These are phyloP conservation scores for Clupea harengus DNA, from an alignment of 2,113 vertebrate genomes.

Conservation along the genomic window DNA sequence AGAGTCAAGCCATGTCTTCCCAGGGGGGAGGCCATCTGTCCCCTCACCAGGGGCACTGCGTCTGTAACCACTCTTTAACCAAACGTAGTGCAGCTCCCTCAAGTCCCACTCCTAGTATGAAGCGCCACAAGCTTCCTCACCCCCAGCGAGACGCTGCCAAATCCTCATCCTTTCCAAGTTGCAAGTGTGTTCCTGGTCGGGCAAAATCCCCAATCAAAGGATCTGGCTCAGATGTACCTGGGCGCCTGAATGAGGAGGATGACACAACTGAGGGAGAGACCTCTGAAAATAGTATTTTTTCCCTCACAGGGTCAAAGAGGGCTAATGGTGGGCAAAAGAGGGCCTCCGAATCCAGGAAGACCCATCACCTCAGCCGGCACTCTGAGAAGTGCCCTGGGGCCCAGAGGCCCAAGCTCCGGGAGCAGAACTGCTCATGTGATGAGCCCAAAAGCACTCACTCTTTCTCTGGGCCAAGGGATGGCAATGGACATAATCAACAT, in stretches of 20 bases:
- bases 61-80: conserved; percentile 61
- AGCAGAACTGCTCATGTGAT: conserved; percentile 50
- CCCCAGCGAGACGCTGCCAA: conserved; percentile 48
- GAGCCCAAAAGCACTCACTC: conserved; percentile 32
- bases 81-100: conserved; percentile 32
- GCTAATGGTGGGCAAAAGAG: conserved; percentile 26
- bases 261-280: conserved; percentile 55
- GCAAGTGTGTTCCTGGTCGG: conserved; percentile 43
- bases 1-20: conserved; percentile 41
- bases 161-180: conserved; percentile 51
- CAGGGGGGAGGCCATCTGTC: conserved; percentile 29
- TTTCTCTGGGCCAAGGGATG: conserved; percentile 27
- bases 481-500: conserved; percentile 37
- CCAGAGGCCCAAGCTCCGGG: conserved; percentile 43
- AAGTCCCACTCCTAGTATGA: conserved; percentile 39
- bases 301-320: conserved; percentile 9
- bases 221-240: background rate
- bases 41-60: conserved; percentile 40
- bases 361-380: conserved; percentile 46
- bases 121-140: conserved; percentile 44
- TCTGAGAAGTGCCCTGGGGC: conserved; percentile 41
- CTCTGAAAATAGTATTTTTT: conserved; percentile 52
- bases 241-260: conserved; percentile 6
- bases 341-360: conserved; percentile 39
- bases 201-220: background rate